A percentile compares a stretch with the other conserved stretches of the same genome.
Conservation (phyloP, 2,888 invertebrate species). For the Electrophaes corylata region DNA sequence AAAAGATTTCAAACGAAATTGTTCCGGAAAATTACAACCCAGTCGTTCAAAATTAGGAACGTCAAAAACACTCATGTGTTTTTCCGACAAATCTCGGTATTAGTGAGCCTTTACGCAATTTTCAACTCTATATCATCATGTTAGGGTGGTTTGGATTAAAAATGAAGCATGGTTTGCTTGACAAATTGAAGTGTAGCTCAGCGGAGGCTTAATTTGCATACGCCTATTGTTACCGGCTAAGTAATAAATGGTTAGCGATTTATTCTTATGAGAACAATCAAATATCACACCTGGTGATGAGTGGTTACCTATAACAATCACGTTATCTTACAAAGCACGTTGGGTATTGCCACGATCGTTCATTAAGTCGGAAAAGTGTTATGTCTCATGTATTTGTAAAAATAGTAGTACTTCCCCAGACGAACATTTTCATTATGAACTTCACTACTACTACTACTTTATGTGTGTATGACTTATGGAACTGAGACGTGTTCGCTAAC, state of each 20-base stretch:
- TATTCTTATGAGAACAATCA: neutral
- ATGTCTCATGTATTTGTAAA: no score
- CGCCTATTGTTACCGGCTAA: conserved; percentile 52
- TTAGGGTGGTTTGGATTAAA: conserved; percentile 40
- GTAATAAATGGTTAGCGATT: conserved; percentile 19
- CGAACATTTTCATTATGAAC: no score
- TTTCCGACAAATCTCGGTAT: conserved; percentile 26
- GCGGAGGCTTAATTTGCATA: conserved; percentile 68
- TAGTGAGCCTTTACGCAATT: conserved; percentile 8
- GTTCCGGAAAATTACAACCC: conserved; percentile 12
- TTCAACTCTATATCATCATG: conserved; percentile 36
- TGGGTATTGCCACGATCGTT: no score
- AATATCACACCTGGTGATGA: no score
- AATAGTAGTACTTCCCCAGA: no score
- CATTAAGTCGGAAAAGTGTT: no score
- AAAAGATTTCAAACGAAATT: conserved; percentile 2
- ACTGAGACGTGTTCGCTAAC: no score
- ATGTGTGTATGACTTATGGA: no score
- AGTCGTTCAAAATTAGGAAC: conserved; percentile 37
- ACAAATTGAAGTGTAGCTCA: conserved; percentile 72
- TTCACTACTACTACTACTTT: no score
- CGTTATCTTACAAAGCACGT: no score
- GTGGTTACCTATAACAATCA: no score
- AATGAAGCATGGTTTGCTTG: conserved; percentile 50
- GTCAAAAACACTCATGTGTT: conserved; percentile 33